Evolutionary conservation across 2,888 invertebrate genomes (phyloP).

Genomic region (Ctenicera cuprea): DNA sequence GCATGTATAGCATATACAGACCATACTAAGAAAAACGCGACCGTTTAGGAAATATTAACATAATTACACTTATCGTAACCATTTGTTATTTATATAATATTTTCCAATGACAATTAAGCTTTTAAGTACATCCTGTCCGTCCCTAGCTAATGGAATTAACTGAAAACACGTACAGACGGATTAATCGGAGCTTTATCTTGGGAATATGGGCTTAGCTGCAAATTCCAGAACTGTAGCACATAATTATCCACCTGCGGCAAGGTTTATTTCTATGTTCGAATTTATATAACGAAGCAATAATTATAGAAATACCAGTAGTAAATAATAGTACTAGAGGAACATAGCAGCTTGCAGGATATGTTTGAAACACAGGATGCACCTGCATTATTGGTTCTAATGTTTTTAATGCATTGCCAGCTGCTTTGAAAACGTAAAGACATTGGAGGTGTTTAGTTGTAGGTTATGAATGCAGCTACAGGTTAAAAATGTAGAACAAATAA

Average conservation of each 20-base stretch:
- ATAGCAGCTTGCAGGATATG: not conserved
- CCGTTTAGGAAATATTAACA: no score
- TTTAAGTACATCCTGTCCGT: no score
- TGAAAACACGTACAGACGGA: no score
- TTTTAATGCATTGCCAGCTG: not conserved
- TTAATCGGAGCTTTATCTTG: no score
- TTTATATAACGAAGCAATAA: slow-evolving; percentile 10
- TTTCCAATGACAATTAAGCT: no score
- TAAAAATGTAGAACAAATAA: not conserved
- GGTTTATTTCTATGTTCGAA: not conserved
- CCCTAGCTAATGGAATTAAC: no score
- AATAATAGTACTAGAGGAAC: no score
- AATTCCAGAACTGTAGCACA: slow-evolving; percentile 4
- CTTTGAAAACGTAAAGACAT: not conserved
- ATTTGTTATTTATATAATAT: no score
- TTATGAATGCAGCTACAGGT: not conserved
- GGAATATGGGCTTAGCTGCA: not conserved
- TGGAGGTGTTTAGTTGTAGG: not conserved
- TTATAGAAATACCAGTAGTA: slow-evolving; percentile 10
- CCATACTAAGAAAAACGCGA: no score
- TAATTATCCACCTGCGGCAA: slow-evolving; percentile 10
- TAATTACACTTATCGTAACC: no score
- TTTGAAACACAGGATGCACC: slow-evolving; percentile 24
- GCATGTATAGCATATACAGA: no score
- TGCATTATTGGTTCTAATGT: slow-evolving; percentile 5